Evolutionary conservation across 2,113 vertebrate genomes (phyloP).

Genomic region (Anarrhichthys ocellatus): DNA sequence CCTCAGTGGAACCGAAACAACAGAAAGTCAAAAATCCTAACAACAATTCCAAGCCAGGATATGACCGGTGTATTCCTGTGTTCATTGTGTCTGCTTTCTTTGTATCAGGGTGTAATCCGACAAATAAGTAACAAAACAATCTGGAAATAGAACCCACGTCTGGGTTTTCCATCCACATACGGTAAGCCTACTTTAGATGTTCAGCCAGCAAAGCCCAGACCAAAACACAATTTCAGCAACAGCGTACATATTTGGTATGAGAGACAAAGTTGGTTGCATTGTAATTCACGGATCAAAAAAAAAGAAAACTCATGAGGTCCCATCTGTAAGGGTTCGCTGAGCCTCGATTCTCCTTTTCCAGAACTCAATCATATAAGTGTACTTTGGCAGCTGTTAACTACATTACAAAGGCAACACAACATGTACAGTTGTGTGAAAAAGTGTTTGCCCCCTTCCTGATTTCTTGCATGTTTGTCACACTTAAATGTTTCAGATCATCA

Average conservation of each 20-base stretch:
- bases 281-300: not conserved
- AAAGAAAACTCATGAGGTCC: not conserved
- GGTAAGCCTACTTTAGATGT: not conserved
- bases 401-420: constrained; percentile 12
- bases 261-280: constrained; percentile 10
- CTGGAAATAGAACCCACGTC: not conserved
- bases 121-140: constrained; percentile 19
- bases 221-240: not conserved
- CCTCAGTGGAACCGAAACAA: not conserved
- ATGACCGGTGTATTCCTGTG: not conserved
- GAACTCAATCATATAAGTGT: not conserved
- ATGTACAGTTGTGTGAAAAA: too few relatives aligned
- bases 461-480: too few relatives aligned
- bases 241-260: not conserved
- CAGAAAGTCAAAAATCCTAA: not conserved
- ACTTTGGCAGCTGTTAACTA: not conserved
- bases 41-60: not conserved
- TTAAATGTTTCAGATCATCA: too few relatives aligned
- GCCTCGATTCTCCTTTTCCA: not conserved
- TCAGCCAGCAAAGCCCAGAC: constrained; percentile 14
- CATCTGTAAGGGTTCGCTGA: constrained; percentile 9
- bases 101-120: not conserved
- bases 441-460: too few relatives aligned
- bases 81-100: not conserved
- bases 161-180: not conserved